phyloP scores from a whole-genome alignment of 2,113 vertebrate genomes.

The Tautogolabrus adspersus region DNA sequence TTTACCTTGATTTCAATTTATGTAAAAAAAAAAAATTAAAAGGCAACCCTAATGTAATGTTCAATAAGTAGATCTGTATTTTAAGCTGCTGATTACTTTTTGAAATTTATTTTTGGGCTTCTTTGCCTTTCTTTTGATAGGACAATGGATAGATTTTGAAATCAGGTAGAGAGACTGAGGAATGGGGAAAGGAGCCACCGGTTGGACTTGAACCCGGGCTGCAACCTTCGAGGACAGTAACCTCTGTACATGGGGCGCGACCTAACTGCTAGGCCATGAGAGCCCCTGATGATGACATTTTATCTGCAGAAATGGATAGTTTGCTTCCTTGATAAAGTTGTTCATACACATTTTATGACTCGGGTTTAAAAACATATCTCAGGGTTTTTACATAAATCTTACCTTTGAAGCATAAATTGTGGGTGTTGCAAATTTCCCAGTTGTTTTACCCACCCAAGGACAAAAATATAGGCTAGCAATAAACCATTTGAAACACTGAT shows the following conservation, averaged over 20 bases:
- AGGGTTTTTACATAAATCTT: slow-evolving; percentile 10
- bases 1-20: neutral
- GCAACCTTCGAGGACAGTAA: too few relatives aligned
- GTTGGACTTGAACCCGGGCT: too few relatives aligned
- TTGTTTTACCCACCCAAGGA: slow-evolving; percentile 29
- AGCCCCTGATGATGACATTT: neutral
- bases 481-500: slow-evolving; percentile 21
- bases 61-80: too few relatives aligned
- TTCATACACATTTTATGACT: slow-evolving; percentile 3
- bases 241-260: too few relatives aligned
- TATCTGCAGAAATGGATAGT: neutral
- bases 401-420: slow-evolving; percentile 10
- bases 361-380: neutral
- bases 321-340: neutral
- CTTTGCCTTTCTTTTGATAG: too few relatives aligned
- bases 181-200: too few relatives aligned
- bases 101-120: too few relatives aligned
- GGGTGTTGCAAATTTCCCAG: neutral
- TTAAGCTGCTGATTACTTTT: too few relatives aligned
- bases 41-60: neutral
- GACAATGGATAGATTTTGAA: too few relatives aligned
- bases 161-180: too few relatives aligned
- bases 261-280: too few relatives aligned
- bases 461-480: slow-evolving; percentile 7
- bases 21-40: neutral